Percentiles rank a stretch among this genome's conserved stretches.
phyloP scores from a whole-genome alignment of 2,797 vertebrate genomes.

The Jordanella pulchra region DNA sequence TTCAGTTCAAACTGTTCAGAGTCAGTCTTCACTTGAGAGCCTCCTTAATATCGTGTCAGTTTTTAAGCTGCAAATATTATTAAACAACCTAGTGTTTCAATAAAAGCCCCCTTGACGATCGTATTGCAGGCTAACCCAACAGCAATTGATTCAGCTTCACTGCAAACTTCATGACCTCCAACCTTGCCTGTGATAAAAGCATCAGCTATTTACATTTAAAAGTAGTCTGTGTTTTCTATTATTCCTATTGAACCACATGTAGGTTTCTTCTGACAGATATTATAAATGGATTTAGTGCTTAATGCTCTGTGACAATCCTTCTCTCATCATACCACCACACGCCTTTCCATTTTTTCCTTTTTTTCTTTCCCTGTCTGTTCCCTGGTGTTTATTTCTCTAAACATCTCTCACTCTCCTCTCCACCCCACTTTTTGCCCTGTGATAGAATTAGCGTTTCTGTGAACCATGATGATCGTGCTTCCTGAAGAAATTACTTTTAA shows the following conservation, averaged over 20 bases:
- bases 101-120: conserved; percentile 30
- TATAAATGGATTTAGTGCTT: conserved; percentile 64
- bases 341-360: conserved; percentile 31
- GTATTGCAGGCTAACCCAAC: conserved; percentile 34
- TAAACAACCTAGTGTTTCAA: conserved; percentile 16
- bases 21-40: conserved; percentile 2
- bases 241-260: conserved; percentile 46
- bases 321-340: conserved; percentile 50
- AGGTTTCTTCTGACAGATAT: conserved; percentile 65
- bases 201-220: conserved; percentile 67
- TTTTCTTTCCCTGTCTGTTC: conserved; percentile 40
- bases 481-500: conserved; percentile 81
- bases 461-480: conserved; percentile 79
- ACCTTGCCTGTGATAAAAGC: conserved; percentile 66
- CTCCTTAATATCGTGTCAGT: neutral
- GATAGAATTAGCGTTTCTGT: conserved; percentile 80
- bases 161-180: conserved; percentile 50
- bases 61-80: conserved; percentile 12
- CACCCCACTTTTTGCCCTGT: conserved; percentile 46
- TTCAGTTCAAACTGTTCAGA: conserved; percentile 16
- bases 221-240: conserved; percentile 57
- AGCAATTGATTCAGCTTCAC: conserved; percentile 38
- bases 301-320: conserved; percentile 74
- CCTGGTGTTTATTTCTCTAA: conserved; percentile 42
- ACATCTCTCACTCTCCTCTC: conserved; percentile 27